These are phyloP conservation scores for Tragelaphus buxtoni DNA, from an alignment of 2,113 vertebrate species.

Conservation along the genomic window DNA sequence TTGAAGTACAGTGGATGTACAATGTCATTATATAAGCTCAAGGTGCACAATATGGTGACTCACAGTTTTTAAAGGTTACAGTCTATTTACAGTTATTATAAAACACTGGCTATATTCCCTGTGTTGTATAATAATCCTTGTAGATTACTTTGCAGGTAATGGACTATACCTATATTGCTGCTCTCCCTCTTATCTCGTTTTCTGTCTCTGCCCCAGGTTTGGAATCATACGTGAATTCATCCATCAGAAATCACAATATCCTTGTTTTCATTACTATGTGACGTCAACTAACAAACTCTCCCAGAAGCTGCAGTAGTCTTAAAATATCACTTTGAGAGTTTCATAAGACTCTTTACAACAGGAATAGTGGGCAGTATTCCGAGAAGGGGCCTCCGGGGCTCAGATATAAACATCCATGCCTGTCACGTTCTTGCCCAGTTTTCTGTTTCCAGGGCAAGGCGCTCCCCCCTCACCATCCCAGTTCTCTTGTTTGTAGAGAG, in stretches of 20 bases:
- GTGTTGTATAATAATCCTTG: background rate
- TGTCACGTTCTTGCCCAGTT: background rate
- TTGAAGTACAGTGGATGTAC: background rate
- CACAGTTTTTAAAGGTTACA: background rate
- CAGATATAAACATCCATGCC: background rate
- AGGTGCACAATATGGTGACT: background rate
- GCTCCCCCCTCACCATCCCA: background rate
- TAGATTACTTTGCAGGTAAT: background rate
- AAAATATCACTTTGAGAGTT: slow-evolving; percentile 1
- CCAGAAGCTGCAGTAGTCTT: background rate
- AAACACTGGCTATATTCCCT: background rate
- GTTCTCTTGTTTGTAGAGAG: background rate
- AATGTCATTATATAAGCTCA: background rate
- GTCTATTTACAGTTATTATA: background rate
- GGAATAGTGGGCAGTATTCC: background rate
- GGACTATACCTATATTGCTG: background rate
- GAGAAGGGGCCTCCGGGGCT: background rate
- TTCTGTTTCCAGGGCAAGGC: background rate
- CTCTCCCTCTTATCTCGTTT: background rate
- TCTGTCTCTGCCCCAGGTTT: background rate
- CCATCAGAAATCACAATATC: background rate
- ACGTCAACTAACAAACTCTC: slow-evolving; percentile 8
- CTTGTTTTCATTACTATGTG: background rate
- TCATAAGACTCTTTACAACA: background rate
- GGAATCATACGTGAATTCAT: background rate